Conservation (phyloP, 2,113 vertebrate species). For the Xiphophorus maculatus region DNA sequence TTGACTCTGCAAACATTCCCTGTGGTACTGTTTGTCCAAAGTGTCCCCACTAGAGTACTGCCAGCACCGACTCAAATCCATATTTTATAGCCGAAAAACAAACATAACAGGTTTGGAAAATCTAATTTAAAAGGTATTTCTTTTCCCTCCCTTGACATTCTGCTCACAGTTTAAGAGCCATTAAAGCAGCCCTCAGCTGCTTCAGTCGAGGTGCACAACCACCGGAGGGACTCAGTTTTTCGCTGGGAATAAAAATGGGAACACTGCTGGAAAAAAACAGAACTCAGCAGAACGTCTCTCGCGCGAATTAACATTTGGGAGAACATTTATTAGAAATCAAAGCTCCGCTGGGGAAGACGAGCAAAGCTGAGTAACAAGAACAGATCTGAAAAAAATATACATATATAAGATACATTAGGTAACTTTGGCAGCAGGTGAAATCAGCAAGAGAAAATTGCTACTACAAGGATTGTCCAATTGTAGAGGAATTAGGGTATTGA, state of each 20-base stretch:
- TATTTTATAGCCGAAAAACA: not conserved
- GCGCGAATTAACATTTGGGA: not conserved
- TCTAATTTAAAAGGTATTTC: not conserved
- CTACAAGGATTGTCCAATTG: no score
- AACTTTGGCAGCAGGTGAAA: no score
- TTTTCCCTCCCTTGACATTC: not conserved
- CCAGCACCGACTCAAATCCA: not conserved
- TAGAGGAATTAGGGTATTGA: no score
- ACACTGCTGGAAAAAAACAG: not conserved
- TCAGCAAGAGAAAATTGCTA: no score
- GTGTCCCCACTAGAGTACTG: not conserved
- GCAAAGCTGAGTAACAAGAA: not conserved
- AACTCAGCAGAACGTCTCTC: slow-evolving; percentile 24
- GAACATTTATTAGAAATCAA: slow-evolving; percentile 21
- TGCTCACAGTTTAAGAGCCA: not conserved
- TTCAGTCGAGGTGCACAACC: slow-evolving; percentile 13
- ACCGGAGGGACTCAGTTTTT: not conserved
- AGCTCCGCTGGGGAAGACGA: not conserved
- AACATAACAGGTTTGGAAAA: not conserved
- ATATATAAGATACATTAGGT: no score
- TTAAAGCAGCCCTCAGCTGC: slow-evolving; percentile 20
- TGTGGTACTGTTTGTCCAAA: not conserved
- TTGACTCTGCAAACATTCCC: not conserved
- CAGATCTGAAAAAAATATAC: not conserved
- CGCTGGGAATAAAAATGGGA: slow-evolving; percentile 1